phyloP scores from a whole-genome alignment of 2,888 invertebrate species.

The Oxytorus armatus region DNA sequence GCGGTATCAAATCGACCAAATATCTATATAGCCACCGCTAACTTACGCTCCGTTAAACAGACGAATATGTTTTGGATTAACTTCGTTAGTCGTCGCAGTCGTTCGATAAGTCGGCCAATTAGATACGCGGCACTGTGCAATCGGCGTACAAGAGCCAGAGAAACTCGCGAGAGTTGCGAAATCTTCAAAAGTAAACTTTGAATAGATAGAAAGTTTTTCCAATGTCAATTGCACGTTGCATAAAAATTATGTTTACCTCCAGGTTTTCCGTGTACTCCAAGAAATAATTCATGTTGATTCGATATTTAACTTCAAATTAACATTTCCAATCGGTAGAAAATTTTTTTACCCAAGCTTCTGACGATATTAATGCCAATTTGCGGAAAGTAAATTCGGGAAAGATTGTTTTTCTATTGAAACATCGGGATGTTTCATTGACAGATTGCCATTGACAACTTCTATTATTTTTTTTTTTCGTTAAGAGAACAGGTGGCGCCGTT shows the following conservation, averaged over 20 bases:
- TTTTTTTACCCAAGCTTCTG: too few relatives aligned
- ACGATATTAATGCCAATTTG: background rate
- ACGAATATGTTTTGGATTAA: conserved; percentile 83
- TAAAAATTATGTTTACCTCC: too few relatives aligned
- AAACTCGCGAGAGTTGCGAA: background rate
- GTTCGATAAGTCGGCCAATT: conserved; percentile 76
- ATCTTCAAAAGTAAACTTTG: too few relatives aligned
- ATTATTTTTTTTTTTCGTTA: background rate
- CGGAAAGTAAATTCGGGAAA: background rate
- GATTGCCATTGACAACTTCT: background rate
- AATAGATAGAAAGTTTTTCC: background rate
- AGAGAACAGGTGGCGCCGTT: conserved; percentile 47
- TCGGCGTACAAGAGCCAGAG: background rate
- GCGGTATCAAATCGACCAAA: conserved; percentile 81
- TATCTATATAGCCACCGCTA: conserved; percentile 74
- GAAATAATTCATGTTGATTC: background rate
- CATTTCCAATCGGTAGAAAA: conserved; percentile 3
- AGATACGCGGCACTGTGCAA: conserved; percentile 61
- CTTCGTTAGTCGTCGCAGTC: conserved; percentile 71
- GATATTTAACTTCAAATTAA: conserved; percentile 33
- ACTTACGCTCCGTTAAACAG: conserved; percentile 83
- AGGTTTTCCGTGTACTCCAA: background rate
- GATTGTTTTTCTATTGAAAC: background rate
- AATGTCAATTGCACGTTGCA: too few relatives aligned
- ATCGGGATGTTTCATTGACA: background rate